phyloP scores from a whole-genome alignment of 2,888 invertebrate species.

The Drosophila monieri region DNA sequence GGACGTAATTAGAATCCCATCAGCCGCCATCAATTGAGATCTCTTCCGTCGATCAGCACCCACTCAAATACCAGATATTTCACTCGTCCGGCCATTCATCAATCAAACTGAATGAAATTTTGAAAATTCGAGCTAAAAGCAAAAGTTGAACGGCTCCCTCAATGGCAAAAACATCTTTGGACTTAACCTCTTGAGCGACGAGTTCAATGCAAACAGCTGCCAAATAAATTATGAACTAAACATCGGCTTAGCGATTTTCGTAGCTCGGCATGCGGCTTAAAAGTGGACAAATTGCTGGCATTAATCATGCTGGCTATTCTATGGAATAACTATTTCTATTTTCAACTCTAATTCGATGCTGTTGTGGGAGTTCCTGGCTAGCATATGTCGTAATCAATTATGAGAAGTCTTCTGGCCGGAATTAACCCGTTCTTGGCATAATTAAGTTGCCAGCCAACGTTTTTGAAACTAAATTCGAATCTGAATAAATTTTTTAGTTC shows the following conservation, averaged over 20 bases:
- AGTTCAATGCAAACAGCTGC: slow-evolving; percentile 72
- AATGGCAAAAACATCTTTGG: slow-evolving; percentile 45
- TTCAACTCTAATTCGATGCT: not conserved
- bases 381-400: slow-evolving; percentile 39
- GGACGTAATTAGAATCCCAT: slow-evolving; percentile 38
- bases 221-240: slow-evolving; percentile 59
- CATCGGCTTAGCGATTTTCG: slow-evolving; percentile 28
- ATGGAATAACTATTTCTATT: not conserved
- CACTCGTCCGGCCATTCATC: slow-evolving; percentile 40
- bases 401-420: slow-evolving; percentile 6
- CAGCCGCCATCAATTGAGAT: slow-evolving; percentile 60
- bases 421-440: slow-evolving; percentile 62
- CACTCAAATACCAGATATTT: slow-evolving; percentile 38
- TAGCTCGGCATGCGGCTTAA: slow-evolving; percentile 38
- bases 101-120: slow-evolving; percentile 44
- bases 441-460: slow-evolving; percentile 55
- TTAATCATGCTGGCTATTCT: slow-evolving; percentile 45
- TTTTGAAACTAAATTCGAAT: slow-evolving; percentile 14
- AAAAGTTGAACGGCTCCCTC: slow-evolving; percentile 60
- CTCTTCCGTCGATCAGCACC: slow-evolving; percentile 45
- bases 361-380: slow-evolving; percentile 34
- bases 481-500: slow-evolving; percentile 48
- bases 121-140: slow-evolving; percentile 54
- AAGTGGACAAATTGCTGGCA: slow-evolving; percentile 64
- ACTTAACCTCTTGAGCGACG: slow-evolving; percentile 64